Percentiles rank a stretch among this genome's conserved stretches.
phyloP scores from a whole-genome alignment of 2,113 vertebrate genomes.

The Apaloderma vittatum region DNA sequence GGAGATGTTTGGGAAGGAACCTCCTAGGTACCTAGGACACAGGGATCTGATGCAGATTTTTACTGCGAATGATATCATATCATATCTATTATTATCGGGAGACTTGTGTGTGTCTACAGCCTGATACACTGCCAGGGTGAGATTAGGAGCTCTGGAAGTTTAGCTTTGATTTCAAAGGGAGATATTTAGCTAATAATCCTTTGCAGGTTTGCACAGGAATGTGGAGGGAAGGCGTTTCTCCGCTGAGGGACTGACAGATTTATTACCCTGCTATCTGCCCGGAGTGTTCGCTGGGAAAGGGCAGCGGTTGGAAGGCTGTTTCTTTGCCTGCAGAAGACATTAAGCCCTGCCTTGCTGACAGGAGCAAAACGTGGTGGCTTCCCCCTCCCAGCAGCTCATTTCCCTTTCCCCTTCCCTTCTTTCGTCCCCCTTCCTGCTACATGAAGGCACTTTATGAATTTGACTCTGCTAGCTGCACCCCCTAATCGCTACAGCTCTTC shows the following conservation, averaged over 20 bases:
- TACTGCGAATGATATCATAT: neutral
- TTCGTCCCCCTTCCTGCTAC: fast-evolving
- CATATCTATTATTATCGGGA: neutral
- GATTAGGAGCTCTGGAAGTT: slow-evolving; percentile 21
- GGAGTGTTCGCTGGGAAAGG: neutral
- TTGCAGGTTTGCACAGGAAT: slow-evolving; percentile 14
- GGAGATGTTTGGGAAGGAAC: neutral
- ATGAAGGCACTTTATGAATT: neutral
- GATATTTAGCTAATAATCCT: neutral
- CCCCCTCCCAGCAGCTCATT: neutral
- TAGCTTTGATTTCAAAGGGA: slow-evolving; percentile 11
- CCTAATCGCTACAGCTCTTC: neutral
- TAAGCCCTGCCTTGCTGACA: neutral
- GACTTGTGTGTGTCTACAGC: neutral
- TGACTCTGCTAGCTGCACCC: neutral
- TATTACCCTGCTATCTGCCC: neutral
- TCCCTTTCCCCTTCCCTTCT: neutral
- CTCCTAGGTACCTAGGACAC: neutral
- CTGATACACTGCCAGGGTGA: neutral
- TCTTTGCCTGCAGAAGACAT: neutral
- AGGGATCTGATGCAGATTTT: neutral
- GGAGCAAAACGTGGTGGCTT: neutral
- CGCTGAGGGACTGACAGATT: slow-evolving; percentile 9
- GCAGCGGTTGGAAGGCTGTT: neutral
- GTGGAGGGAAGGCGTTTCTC: neutral